Percentiles rank a stretch among this genome's conserved stretches.
phyloP scores from a whole-genome alignment of 2,113 vertebrate genomes.

The Hippocampus abdominalis region DNA sequence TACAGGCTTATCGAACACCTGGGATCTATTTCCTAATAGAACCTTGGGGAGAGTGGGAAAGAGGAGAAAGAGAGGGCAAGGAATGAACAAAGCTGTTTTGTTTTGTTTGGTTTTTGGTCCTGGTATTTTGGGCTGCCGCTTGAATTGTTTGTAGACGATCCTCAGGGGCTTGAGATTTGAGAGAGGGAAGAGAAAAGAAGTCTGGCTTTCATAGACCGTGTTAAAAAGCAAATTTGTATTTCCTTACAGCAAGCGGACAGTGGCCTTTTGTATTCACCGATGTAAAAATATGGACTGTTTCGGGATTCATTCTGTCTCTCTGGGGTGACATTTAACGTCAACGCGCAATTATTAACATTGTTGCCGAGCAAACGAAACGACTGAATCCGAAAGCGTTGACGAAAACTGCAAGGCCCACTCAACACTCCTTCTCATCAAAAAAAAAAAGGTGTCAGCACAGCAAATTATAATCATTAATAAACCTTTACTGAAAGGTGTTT shows the following conservation, averaged over 20 bases:
- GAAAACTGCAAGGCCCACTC: conserved; percentile 42
- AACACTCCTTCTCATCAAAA: conserved; percentile 53
- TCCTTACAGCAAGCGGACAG: conserved; percentile 25
- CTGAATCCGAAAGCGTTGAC: conserved; percentile 59
- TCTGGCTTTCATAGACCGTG: conserved; percentile 23
- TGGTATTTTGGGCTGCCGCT: conserved; percentile 50
- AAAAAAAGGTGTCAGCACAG: conserved; percentile 59
- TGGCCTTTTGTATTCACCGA: conserved; percentile 34
- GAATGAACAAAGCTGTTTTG: conserved; percentile 64
- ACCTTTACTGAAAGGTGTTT: conserved; percentile 52
- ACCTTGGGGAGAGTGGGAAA: conserved; percentile 66
- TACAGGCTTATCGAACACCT: conserved; percentile 80
- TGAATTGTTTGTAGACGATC: conserved; percentile 48
- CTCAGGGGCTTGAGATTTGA: conserved; percentile 36
- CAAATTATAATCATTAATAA: conserved; percentile 64
- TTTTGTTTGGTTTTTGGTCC: neutral
- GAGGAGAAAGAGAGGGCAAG: conserved; percentile 30
- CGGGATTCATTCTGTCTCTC: neutral
- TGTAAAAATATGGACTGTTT: neutral
- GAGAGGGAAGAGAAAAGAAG: conserved; percentile 23
- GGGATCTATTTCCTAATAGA: conserved; percentile 79
- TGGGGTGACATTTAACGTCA: conserved; percentile 19
- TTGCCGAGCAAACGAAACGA: conserved; percentile 59
- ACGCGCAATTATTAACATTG: conserved; percentile 57
- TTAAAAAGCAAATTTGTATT: conserved; percentile 30